phyloP scores from a whole-genome alignment of 2,888 invertebrate genomes.

The Gortyna flavago region DNA sequence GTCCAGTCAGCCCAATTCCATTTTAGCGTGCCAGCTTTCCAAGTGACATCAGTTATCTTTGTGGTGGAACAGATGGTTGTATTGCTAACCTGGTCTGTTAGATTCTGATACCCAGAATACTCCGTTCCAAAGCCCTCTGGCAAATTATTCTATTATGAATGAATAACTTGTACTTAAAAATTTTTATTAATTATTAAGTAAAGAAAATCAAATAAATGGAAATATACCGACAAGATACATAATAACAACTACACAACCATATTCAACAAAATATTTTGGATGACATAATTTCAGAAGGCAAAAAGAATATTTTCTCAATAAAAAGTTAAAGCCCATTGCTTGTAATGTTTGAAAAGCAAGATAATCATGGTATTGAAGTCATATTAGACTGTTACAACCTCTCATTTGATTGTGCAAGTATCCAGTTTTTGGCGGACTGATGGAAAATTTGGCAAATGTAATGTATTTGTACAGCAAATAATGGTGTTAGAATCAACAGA shows the following conservation, averaged over 20 bases:
- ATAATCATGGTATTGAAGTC: neutral
- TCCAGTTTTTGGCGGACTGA: neutral
- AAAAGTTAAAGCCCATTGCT: neutral
- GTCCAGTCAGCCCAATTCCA: too few relatives aligned
- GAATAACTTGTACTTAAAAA: neutral
- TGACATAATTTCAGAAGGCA: neutral
- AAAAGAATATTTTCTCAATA: neutral
- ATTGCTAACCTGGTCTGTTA: too few relatives aligned
- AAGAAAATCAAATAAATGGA: neutral
- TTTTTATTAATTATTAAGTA: neutral
- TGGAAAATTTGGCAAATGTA: constrained; percentile 1
- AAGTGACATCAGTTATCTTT: too few relatives aligned
- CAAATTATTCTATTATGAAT: neutral
- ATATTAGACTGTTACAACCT: neutral
- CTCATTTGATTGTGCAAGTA: neutral
- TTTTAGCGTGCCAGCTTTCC: too few relatives aligned
- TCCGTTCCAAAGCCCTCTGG: too few relatives aligned
- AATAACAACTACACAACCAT: neutral
- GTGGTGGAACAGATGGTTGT: too few relatives aligned
- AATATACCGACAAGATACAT: neutral
- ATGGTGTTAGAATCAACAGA: neutral
- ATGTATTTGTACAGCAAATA: constrained; percentile 8
- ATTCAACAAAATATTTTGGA: neutral
- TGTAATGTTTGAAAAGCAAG: neutral
- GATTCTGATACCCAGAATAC: too few relatives aligned